Conservation (phyloP, 2,113 vertebrate species). For the Platycercus adscitus region DNA sequence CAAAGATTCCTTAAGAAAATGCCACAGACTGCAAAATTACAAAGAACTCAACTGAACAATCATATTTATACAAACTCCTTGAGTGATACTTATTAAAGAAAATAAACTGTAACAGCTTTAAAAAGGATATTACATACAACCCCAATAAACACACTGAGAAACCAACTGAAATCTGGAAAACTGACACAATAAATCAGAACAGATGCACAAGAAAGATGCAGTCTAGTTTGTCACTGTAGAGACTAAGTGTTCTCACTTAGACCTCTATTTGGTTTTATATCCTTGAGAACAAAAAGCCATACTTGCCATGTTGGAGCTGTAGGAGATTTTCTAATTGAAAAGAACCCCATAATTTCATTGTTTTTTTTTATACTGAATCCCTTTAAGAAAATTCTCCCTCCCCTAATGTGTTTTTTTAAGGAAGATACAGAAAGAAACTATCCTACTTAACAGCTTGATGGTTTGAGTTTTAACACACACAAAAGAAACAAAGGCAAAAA, state of each 20-base stretch:
- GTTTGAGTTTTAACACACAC: neutral
- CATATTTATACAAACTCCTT: neutral
- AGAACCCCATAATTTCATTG: neutral
- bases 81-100: neutral
- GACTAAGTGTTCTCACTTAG: neutral
- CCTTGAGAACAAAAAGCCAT: neutral
- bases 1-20: neutral
- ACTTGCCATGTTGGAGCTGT: neutral
- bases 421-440: neutral
- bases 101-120: neutral
- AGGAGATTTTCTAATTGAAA: neutral
- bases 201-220: neutral
- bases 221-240: neutral
- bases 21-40: neutral
- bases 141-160: neutral
- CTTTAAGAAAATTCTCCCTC: neutral
- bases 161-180: neutral
- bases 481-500: neutral
- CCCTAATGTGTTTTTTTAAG: neutral
- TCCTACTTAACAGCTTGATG: neutral
- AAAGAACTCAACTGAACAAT: neutral
- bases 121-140: neutral
- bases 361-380: neutral
- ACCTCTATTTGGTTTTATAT: neutral
- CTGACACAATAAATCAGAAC: neutral